These are phyloP conservation scores for Drosophila truncata DNA, from an alignment of 1,140 invertebrate genomes.

Conservation along the genomic window DNA sequence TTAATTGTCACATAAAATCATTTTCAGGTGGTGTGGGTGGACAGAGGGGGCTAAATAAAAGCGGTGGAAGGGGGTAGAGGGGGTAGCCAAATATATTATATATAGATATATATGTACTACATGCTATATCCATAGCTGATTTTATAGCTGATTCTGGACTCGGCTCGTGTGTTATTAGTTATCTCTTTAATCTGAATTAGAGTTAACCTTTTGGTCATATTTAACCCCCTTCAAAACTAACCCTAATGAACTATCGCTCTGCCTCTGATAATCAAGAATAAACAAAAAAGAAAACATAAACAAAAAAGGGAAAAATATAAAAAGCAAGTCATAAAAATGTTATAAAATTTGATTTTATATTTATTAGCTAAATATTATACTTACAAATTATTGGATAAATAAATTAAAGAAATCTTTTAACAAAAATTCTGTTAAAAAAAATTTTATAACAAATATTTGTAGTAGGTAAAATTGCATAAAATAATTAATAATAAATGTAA, in stretches of 20 bases:
- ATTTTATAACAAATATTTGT: no score
- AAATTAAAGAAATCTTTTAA: no score
- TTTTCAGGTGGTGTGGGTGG: conserved; percentile 9
- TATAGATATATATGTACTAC: background rate
- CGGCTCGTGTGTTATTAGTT: conserved; percentile 18
- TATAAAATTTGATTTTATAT: no score
- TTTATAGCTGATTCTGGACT: background rate
- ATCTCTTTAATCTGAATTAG: conserved; percentile 33
- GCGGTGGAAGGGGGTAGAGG: no score
- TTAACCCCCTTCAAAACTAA: background rate
- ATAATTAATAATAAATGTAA: no score
- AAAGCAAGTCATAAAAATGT: background rate
- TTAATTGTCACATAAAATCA: conserved; percentile 71
- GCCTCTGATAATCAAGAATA: background rate
- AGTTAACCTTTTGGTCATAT: conserved; percentile 13
- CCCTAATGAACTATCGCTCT: background rate
- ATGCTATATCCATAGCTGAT: background rate
- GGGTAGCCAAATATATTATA: background rate
- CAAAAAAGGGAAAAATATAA: background rate
- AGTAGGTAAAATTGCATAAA: no score
- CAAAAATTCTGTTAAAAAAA: no score
- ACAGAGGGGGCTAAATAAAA: no score
- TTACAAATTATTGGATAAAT: no score
- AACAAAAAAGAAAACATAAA: background rate
- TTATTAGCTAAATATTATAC: no score